Base-by-base conservation (phyloP, 2,113 vertebrate species). In the Pseudorasbora parva region DNA sequence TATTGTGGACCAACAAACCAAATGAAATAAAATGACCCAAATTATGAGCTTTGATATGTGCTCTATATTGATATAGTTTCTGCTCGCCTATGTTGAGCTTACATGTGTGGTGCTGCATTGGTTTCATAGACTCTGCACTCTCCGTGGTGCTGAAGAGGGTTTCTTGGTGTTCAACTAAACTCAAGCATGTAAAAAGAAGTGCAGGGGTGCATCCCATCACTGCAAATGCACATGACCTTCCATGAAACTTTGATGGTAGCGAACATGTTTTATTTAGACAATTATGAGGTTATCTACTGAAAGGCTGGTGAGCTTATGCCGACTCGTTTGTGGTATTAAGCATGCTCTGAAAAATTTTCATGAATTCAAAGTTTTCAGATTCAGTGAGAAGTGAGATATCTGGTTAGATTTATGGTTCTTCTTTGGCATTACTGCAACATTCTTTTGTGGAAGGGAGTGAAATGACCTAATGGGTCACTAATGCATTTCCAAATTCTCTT, bases 181-280 rank as follows among this genome's bases (percentile, higher is more conserved):
- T 90, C 88, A 90, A 84, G 30, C 82, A 66, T 89, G 85, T 91
- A 85, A 89, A 89, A 90, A 88, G 92, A 90, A 93, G 90, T 89
- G 89, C 84, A 82, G 75, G 83, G 69, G 86, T 88, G 83, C 83
- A 75, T 91, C 91, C 92, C 90, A 91, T 89, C 92, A 83, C 74
- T 90, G 88, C 87, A 92, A 93, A 93, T 89, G 92, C 90, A 89
- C 82, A 66, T 10, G 85, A 75, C 59, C 88, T 86, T 88, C 88
- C 90, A 92, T 94, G 88, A 93, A 94, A 90, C 64, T 92, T 95
- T 93, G 87, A 94, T 90, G 87, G 73, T 89, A 88, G 90, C 82
- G 14, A 59, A 43, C 89, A 93, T 94, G 84, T 92, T 93, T 94
- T 94, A 94, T 94, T 94, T 86, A 94, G 91, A 91, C 89, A 94